These are phyloP conservation scores for Vesta saturnalis DNA, from an alignment of 2,888 invertebrate genomes.

Conservation along the genomic window DNA sequence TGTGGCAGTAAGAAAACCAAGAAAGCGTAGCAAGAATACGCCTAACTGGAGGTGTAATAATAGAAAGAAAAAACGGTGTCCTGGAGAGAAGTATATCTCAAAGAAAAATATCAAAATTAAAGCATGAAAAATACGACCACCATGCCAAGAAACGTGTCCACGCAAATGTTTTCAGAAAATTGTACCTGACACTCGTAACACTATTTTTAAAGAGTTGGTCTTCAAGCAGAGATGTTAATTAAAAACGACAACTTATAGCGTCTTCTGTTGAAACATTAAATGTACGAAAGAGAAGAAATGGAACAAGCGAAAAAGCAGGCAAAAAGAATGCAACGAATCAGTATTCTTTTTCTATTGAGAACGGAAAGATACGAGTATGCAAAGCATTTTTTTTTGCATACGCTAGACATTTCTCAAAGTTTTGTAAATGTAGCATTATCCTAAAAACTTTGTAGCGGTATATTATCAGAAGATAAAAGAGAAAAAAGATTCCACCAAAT, in stretches of 20 bases:
- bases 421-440: conserved; percentile 10
- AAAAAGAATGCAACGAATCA: conserved; percentile 1
- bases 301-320: conserved; percentile 1
- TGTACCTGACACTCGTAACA: background rate
- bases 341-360: too few species aligned
- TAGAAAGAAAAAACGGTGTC: too few species aligned
- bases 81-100: too few species aligned
- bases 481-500: conserved; percentile 1
- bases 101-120: background rate
- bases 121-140: conserved; percentile 8
- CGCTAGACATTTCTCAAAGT: conserved; percentile 1
- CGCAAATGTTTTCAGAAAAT: conserved; percentile 10
- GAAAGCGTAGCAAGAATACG: too few species aligned
- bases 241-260: conserved; percentile 7
- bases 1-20: too few species aligned
- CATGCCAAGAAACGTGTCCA: background rate
- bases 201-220: conserved; percentile 8
- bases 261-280: background rate
- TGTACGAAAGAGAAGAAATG: background rate
- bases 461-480: conserved; percentile 4
- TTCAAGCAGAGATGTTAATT: conserved; percentile 2
- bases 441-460: conserved; percentile 10
- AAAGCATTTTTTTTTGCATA: conserved; percentile 8
- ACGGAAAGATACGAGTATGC: too few species aligned
- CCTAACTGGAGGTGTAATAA: too few species aligned